phyloP scores from a whole-genome alignment of 1,140 invertebrate species.

The Amphibalanus amphitrite region DNA sequence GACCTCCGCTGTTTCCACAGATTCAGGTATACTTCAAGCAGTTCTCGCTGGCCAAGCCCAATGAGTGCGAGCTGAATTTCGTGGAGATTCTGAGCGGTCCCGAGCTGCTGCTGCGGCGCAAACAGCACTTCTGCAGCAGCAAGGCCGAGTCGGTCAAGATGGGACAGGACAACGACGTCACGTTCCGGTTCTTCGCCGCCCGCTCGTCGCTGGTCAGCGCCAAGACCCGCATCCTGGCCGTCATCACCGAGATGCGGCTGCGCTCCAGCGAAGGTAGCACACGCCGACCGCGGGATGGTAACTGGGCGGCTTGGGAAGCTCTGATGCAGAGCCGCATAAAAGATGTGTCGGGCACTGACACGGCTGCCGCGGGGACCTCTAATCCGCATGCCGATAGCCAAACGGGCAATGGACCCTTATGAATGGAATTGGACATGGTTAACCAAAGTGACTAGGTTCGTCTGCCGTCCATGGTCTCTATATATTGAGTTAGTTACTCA shows the following conservation, averaged over 20 bases:
- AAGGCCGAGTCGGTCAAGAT: constrained; percentile 46
- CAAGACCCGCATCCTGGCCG: constrained; percentile 9
- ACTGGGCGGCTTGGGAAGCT: too few relatives aligned
- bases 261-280: too few relatives aligned
- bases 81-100: constrained; percentile 52
- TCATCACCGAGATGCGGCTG: not conserved
- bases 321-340: too few relatives aligned
- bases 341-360: too few relatives aligned
- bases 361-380: too few relatives aligned
- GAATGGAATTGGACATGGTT: too few relatives aligned
- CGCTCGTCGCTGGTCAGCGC: constrained; percentile 8
- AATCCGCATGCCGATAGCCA: too few relatives aligned
- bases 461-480: too few relatives aligned
- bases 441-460: too few relatives aligned
- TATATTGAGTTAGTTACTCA: too few relatives aligned
- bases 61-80: constrained; percentile 66
- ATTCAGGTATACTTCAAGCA: constrained; percentile 49
- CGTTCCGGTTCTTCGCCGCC: constrained; percentile 47
- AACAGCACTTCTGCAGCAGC: constrained; percentile 58
- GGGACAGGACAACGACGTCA: constrained; percentile 40
- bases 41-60: constrained; percentile 50
- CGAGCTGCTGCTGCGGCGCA: constrained; percentile 39
- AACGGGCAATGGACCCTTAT: too few relatives aligned
- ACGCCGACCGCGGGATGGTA: too few relatives aligned
- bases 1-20: constrained; percentile 24